Base-by-base conservation (phyloP, 2,888 invertebrate genomes). In the Sphaeridia pumilis region DNA sequence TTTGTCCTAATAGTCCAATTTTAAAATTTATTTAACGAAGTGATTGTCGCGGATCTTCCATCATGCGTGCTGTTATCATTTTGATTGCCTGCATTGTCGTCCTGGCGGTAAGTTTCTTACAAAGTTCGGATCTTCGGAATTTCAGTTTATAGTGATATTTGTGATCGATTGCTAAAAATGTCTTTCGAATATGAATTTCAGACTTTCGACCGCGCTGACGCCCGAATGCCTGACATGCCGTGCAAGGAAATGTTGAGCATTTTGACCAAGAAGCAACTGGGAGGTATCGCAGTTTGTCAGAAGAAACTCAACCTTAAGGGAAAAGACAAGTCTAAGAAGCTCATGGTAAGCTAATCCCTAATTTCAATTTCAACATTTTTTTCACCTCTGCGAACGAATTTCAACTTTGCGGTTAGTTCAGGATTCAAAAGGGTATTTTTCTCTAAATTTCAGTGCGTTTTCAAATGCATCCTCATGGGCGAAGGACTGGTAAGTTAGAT, bases 381-480 rank as follows among this genome's bases (percentile, higher is more conserved):
- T 47, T 22, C n/a, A 35, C 12, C 28, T 14, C 22, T 42, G 26
- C 28, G 28, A 7, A 7, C 26, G 27, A 25, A 21, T 41, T 21
- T 7, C 3, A 35, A 35, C 10, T 22, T 10, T 10, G 10, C 17
- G 20, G 21, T 35, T 20, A 24, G 21, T 36, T 38, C 22, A 10
- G 2, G 25, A n/a, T 20, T 24, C n/a, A 20, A 27, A 26, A 26
- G n/a, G 5, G n/a, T 41, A 36, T 22, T 27, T 26, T 46, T 20
- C 24, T n/a, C 45, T 20, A 14, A 46, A 31, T 55, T 55, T n/a
- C 49, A 60, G 60, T 63, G 63, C 34, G 56, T 60, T 7, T 52
- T 63, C 7, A 63, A 60, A 57, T 63, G 60, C 27, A 59, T 59
- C 14, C 57, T 63, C 57, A 31, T 58, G n/a, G 47, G 51, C 20